Evolutionary conservation across 1,140 invertebrate species (phyloP), one percentile per base, ranked within the genome.

Genomic region (Halyomorpha halys): DNA sequence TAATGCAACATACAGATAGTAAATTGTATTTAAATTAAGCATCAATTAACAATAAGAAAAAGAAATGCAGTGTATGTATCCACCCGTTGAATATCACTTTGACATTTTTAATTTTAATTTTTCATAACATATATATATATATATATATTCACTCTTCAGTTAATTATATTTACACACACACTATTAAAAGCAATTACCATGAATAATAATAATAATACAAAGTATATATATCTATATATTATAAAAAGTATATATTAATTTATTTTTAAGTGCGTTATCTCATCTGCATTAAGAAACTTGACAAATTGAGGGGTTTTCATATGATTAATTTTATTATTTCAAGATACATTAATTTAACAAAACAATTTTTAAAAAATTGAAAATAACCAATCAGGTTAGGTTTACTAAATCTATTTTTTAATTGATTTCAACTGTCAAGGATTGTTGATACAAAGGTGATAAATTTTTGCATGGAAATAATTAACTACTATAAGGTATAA

Each of bases 1-100:
- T 56, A 23, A 56, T 56, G 53, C 53, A 56, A 56, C 53, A 56
- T 56, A 56, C 23, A 56, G 23, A 56, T 56, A 56, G 53, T 56
- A 27, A 23, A 23, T 56, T 56, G 18, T 49, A 4, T 21, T 56
- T 25, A 23, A 56, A 56, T 23, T 56, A 56, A 56, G 53, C 53
- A 56, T 9, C 14, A 56, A 25, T 21, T 19, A 49, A 56, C 53
- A 56, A 56, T 23, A 56, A 56, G 23, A 15, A 56, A 23, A 56
- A 23, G 23, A 25, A 56, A 19, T 56, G 53, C 53, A 9, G 9
- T 6, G 23, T 56, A 56, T 5, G 8, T 56, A 21, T 56, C 18
- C 53, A 56, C 53, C 53, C 18, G 23, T 56, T 56, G 23, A 56
- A 9, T 56, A 56, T 56, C 53, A 56, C 53, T 56, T 56, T 21